phyloP scores from a whole-genome alignment of 2,797 vertebrate genomes.

The Gymnothorax reevesii region DNA sequence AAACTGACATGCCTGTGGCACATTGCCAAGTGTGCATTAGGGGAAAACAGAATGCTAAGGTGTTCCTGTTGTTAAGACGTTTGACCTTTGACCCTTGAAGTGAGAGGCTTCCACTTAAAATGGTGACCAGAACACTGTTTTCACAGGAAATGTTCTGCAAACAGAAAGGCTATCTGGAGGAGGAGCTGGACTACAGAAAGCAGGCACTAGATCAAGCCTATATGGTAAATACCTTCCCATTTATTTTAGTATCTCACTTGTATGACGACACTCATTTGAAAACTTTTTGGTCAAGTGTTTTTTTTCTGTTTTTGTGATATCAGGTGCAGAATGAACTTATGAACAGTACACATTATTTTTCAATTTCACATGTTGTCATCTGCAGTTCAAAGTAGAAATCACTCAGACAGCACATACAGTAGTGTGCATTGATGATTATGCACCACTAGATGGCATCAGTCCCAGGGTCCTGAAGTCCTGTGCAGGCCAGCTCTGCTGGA shows the following conservation, averaged over 20 bases:
- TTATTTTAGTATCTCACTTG: neutral
- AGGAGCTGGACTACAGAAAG: slow-evolving; percentile 97
- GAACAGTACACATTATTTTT: neutral
- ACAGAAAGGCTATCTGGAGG: slow-evolving; percentile 97
- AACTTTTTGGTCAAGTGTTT: neutral
- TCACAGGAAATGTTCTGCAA: slow-evolving; percentile 96
- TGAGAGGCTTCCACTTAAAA: neutral
- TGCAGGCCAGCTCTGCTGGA: too few relatives aligned
- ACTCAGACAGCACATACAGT: too few relatives aligned
- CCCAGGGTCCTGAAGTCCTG: too few relatives aligned
- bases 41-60: neutral
- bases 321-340: neutral
- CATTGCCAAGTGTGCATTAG: neutral
- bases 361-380: too few relatives aligned
- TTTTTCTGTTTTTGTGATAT: too few relatives aligned
- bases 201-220: slow-evolving; percentile 97
- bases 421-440: too few relatives aligned
- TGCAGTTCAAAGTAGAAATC: neutral
- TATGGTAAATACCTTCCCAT: slow-evolving; percentile 76
- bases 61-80: neutral
- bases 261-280: neutral
- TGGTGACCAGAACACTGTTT: neutral
- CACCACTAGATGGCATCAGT: too few relatives aligned
- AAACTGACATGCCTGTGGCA: neutral
- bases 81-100: neutral